Base-by-base conservation (phyloP, 2,888 invertebrate genomes). In the Cheilosia vernalis region DNA sequence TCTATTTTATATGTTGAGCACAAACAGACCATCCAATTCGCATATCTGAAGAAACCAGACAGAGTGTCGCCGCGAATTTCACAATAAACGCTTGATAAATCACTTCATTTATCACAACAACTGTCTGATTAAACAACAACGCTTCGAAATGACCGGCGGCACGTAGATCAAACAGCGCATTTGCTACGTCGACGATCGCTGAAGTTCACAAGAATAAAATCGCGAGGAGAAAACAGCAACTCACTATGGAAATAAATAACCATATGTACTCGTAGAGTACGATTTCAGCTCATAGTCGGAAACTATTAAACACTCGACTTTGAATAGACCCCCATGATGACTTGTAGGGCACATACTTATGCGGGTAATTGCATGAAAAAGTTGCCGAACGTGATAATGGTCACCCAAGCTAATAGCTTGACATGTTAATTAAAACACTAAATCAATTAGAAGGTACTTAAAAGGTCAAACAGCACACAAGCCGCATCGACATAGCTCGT, bases 401-500 rank as follows among this genome's bases (percentile, higher is more conserved):
- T 4, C 24, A 17, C 37, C 3, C 17, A 66, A 40, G 17, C 67
- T 19, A 37, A 37, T 42, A 53, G 42, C 53, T 24, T 10, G 53
- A 3, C 53, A 53, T 66, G 37, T 40, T 66, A 40, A 53, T 3
- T 33, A 30, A 5, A 44, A 66, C 4, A 42, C 56, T 56, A 47
- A 69, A 69, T 33, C 56, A 56, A 69, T 69, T 69, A 69, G 30
- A 47, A 47, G 30, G 4, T 47, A 40, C 49, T 70, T 37, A 51
- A 51, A 70, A 70, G 70, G 70, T 70, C 60, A 60, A 60, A 24
- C 40, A 27, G 37, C 37, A 56, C 33, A 58, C 37, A 27, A 60
- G 7, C 30, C n/a, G 51, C 60, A 49, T 24, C 24, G 49, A 33
- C 70, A 30, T 55, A 33, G 21, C 30, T 44, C 42, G 30, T 67